Evolutionary conservation across 92 coral and sea anemone genomes (phyloP).

Genomic region (Parazoanthus swiftii): DNA sequence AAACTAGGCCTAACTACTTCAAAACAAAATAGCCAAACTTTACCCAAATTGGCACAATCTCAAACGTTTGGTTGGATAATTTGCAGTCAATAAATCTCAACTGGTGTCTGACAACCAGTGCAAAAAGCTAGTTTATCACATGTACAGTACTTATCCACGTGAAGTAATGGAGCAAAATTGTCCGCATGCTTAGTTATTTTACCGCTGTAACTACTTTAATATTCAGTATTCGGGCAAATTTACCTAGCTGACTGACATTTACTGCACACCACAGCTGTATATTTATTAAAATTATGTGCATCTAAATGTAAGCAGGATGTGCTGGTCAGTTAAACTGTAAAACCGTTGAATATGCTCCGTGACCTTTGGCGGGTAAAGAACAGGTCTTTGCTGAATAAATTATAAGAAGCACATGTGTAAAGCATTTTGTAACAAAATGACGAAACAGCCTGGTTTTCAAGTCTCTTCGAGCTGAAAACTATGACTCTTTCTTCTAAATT

Average conservation of each 20-base stretch:
- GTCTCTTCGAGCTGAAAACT: not conserved
- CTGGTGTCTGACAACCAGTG: not conserved
- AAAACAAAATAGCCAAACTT: too few relatives aligned
- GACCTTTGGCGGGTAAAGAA: conserved; percentile 26
- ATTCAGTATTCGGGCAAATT: not conserved
- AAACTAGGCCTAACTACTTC: too few relatives aligned
- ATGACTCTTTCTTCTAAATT: not conserved
- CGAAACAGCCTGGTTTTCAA: not conserved
- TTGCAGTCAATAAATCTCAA: not conserved
- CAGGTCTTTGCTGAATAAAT: conserved; percentile 35
- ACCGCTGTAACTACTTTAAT: not conserved
- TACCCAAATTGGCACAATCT: not conserved
- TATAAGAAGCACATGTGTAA: conserved; percentile 18
- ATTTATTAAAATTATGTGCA: not conserved
- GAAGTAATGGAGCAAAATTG: too few relatives aligned
- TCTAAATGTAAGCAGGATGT: not conserved
- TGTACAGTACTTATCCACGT: too few relatives aligned
- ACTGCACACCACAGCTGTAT: not conserved
- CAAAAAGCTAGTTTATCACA: too few relatives aligned
- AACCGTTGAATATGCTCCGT: not conserved
- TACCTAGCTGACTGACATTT: not conserved
- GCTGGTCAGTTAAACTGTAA: not conserved
- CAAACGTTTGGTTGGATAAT: not conserved
- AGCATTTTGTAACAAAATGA: conserved; percentile 38
- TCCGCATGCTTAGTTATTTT: not conserved